A percentile compares a stretch with the other conserved stretches of the same genome.
These are phyloP conservation scores for Ceyx erithaca DNA, from an alignment of 2,797 vertebrate species.

Conservation along the genomic window DNA sequence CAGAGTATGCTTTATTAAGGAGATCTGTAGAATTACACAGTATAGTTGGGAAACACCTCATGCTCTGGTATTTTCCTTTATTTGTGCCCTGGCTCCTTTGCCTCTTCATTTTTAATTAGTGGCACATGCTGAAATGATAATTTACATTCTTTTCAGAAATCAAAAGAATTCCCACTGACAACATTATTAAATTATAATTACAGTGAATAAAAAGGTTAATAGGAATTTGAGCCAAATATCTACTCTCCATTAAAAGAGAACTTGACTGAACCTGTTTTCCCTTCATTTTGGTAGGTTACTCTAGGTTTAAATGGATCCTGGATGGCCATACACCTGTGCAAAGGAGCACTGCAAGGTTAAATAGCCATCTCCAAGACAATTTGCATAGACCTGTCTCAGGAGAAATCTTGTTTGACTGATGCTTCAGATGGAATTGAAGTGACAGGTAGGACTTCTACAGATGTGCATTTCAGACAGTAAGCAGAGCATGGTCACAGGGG, in stretches of 20 bases:
- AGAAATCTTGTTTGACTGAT: accelerated
- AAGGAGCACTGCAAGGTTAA: not conserved
- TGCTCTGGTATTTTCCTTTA: not conserved
- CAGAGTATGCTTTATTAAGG: not conserved
- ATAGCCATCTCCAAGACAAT: not conserved
- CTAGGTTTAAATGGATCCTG: not conserved
- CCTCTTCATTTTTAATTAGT: constrained; percentile 56
- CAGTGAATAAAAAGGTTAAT: constrained; percentile 46
- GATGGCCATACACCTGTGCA: not conserved
- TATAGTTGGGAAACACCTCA: constrained; percentile 30
- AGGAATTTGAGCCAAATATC: constrained; percentile 61
- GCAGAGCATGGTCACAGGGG: not conserved
- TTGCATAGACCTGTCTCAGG: not conserved
- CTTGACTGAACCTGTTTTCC: constrained; percentile 54
- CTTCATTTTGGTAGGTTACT: not conserved
- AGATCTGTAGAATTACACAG: not conserved
- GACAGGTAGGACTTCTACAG: not conserved
- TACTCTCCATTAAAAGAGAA: constrained; percentile 35
- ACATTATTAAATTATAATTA: constrained; percentile 63
- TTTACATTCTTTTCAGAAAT: constrained; percentile 65
- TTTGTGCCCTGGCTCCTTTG: constrained; percentile 27
- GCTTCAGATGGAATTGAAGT: not conserved
- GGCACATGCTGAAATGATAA: constrained; percentile 58
- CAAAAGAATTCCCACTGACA: constrained; percentile 62
- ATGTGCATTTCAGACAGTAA: not conserved